phyloP scores from a whole-genome alignment of 2,888 invertebrate genomes.

The Frankliniella fusca region DNA sequence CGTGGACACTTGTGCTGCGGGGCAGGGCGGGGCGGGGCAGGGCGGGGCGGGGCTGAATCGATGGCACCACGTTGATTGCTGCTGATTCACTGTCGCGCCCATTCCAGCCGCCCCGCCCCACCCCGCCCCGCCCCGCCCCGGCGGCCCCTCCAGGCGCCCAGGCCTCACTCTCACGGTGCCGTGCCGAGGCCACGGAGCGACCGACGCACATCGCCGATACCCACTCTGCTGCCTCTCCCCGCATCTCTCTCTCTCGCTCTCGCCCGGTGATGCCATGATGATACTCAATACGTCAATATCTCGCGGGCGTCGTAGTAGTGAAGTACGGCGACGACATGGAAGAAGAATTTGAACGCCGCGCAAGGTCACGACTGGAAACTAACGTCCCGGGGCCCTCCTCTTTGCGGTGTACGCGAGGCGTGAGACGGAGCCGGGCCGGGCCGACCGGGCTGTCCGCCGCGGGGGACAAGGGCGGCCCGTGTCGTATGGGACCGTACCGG shows the following conservation, averaged over 20 bases:
- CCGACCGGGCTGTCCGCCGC: not conserved
- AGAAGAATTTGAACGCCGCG: too few relatives aligned
- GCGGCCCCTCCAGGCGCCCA: not conserved
- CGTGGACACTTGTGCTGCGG: constrained; percentile 11
- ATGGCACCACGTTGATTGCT: constrained; percentile 2
- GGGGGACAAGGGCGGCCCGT: not conserved
- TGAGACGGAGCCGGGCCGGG: too few relatives aligned
- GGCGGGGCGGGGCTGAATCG: not conserved
- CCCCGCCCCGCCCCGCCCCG: too few relatives aligned
- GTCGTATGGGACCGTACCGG: too few relatives aligned
- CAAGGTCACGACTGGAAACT: not conserved
- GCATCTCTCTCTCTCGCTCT: too few relatives aligned
- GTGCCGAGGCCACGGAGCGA: too few relatives aligned
- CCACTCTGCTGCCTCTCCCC: too few relatives aligned
- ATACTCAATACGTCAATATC: too few relatives aligned
- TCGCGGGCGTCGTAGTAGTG: too few relatives aligned
- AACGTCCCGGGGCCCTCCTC: not conserved
- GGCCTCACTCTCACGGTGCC: not conserved
- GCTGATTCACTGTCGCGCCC: constrained; percentile 17
- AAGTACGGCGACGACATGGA: too few relatives aligned
- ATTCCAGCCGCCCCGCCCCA: not conserved
- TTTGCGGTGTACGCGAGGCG: not conserved
- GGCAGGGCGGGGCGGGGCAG: not conserved
- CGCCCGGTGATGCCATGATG: too few relatives aligned
- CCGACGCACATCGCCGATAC: too few relatives aligned